A percentile compares a stretch with the other conserved stretches of the same genome.
Conservation (phyloP, 1,140 invertebrate species). For the Planococcus citri region DNA sequence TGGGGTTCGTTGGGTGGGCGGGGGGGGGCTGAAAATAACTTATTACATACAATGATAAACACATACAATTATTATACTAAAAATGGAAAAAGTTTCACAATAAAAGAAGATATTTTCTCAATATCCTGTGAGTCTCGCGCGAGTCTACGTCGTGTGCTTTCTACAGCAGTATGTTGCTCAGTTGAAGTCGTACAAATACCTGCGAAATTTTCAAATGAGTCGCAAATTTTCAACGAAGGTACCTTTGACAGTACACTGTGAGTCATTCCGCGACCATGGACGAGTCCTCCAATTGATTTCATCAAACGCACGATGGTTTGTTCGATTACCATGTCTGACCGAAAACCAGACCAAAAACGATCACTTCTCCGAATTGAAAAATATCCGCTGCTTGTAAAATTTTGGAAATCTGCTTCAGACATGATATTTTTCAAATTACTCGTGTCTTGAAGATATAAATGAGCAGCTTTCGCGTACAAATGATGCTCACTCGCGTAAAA, state of each 20-base stretch:
- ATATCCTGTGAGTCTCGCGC: no score
- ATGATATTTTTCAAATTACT: background rate
- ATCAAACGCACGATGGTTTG: conserved; percentile 34
- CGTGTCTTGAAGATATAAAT: conserved; percentile 25
- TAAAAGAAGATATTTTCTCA: no score
- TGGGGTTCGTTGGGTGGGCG: no score
- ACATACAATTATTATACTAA: no score
- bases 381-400: conserved; percentile 30
- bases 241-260: conserved; percentile 30
- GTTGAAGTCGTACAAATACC: background rate
- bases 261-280: conserved; percentile 32
- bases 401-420: background rate
- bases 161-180: background rate
- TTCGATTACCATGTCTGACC: conserved; percentile 34
- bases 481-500: conserved; percentile 34
- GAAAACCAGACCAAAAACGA: conserved; percentile 33
- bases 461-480: conserved; percentile 23
- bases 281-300: conserved; percentile 34
- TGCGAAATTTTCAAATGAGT: background rate
- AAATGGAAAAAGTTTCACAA: no score
- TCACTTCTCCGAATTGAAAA: conserved; percentile 33
- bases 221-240: background rate
- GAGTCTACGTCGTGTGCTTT: no score
- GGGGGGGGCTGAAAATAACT: no score
- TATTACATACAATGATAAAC: no score